Evolutionary conservation across 2,888 invertebrate genomes (phyloP), one percentile per base, ranked within the genome.

Genomic region (Rambutsinella grinnellia): DNA sequence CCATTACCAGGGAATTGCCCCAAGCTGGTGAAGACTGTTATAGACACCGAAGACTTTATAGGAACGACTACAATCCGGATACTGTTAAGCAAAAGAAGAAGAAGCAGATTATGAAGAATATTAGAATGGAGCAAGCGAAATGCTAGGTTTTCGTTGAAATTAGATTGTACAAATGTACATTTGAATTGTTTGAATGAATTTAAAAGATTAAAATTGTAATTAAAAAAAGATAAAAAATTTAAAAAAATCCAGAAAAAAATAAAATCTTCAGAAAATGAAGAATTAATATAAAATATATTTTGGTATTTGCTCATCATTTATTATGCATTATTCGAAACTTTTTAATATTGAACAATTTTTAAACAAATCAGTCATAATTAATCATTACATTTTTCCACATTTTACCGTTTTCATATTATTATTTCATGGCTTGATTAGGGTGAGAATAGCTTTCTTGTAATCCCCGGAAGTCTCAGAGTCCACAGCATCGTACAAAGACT

Each of bases 401-500:
- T n/a, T n/a, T n/a, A n/a, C n/a, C n/a, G n/a, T n/a, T n/a, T n/a
- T n/a, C n/a, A n/a, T n/a, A n/a, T n/a, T n/a, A n/a, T n/a, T n/a
- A n/a, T n/a, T n/a, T n/a, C 54, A 77, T 21, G 54, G 65, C 27
- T 79, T 61, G 56, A 79, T 79, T 3, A 79, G 61, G 44, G 53
- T 72, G 5, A 79, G 66, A 23, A 79, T 71, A 15, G 68, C 79
- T 57, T 63, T 62, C 63, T 71, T 79, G 61, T 79, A 79, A 61
- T 79, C 79, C 26, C 79, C 79, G 28, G 79, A 79, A 28, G 79
- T 79, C 65, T 79, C 79, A 1, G 76, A 76, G 27, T 75, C 61
- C 8, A 79, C 79, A 13, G 79, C 76, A 46, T 77, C 74, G 26
- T 74, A 69, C 28, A 79, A 44, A 23, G 66, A 28, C 49, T 58